Evolutionary conservation across 2,797 vertebrate species (phyloP), one percentile per base, ranked within the genome.

Genomic region (Sebastes hubbsi): DNA sequence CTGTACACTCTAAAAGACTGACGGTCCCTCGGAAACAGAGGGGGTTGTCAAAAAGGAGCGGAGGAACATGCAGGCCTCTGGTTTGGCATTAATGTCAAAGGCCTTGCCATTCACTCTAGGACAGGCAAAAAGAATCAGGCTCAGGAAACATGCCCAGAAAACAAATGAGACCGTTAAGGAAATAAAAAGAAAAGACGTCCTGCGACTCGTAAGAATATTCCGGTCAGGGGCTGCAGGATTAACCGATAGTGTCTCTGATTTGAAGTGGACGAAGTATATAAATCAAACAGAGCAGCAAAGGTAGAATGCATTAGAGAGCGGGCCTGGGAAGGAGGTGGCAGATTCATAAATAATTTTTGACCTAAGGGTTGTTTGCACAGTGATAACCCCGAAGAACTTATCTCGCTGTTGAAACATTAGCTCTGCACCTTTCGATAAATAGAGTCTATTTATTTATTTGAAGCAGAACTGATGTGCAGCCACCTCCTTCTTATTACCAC

Each of bases 31-130:
- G 52, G 83, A 91, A 91, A 91, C 80, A 78, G 86, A 91, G 89
- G 89, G 70, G 85, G 83, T 84, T 32, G 89, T 90, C 89, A 55
- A 85, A 87, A 89, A 87, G 89, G 90, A 90, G 89, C 86, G 68
- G 88, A 90, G 85, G 89, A 92, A 93, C 94, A 95, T 93, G 94
- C 94, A 92, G 89, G 91, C 93, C 93, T 91, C 87, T 55, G 71
- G 84, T 92, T 89, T 93, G 94, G 90, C 91, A 85, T 92, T 89
- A 88, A 88, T 88, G 87, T 94, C 93, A 91, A 92, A 94, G 93
- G 91, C 91, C 92, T 78, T 82, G 91, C 88, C 93, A 87, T 93
- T 94, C 93, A 92, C 86, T 90, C 91, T 76, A 88, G 86, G 87
- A 94, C 88, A 93, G 92, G 89, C 88, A 82, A 79, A 91, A 88